phyloP scores from a whole-genome alignment of 2,797 vertebrate genomes.

The Allobates femoralis region DNA sequence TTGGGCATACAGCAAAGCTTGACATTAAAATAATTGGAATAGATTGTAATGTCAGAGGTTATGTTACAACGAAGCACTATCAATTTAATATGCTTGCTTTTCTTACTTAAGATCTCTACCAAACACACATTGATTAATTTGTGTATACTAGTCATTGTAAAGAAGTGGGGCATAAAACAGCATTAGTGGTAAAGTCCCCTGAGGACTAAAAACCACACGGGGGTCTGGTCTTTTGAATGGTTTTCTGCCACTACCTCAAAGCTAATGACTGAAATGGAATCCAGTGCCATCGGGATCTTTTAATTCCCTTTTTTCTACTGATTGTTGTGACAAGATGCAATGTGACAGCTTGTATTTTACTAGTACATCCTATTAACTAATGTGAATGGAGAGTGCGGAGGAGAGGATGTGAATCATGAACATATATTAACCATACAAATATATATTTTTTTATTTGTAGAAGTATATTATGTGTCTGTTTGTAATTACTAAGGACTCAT shows the following conservation, averaged over 20 bases:
- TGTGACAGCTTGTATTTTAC: conserved; percentile 76
- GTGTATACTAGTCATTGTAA: conserved; percentile 76
- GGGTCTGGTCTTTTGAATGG: conserved; percentile 78
- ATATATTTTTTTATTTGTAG: background rate
- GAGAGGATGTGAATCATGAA: conserved; percentile 4
- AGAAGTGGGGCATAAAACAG: conserved; percentile 88
- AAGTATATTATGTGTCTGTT: background rate
- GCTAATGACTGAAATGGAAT: conserved; percentile 79
- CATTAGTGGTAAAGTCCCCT: conserved; percentile 83
- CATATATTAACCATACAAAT: background rate
- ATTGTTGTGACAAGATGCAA: conserved; percentile 73
- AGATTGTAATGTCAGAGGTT: conserved; percentile 61
- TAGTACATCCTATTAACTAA: conserved; percentile 75
- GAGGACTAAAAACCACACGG: conserved; percentile 81
- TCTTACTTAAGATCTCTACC: conserved; percentile 30
- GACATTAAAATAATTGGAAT: conserved; percentile 76
- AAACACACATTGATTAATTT: conserved; percentile 76
- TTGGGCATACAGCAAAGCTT: conserved; percentile 26
- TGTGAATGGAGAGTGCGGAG: conserved; percentile 39
- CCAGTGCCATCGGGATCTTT: conserved; percentile 79
- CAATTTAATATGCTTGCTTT: conserved; percentile 34
- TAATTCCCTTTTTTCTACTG: conserved; percentile 82
- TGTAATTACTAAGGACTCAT: background rate
- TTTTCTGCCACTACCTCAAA: conserved; percentile 74
- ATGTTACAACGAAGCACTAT: conserved; percentile 25